Base-by-base conservation (phyloP, 2,113 vertebrate genomes). In the Thalassarche chlororhynchos region DNA sequence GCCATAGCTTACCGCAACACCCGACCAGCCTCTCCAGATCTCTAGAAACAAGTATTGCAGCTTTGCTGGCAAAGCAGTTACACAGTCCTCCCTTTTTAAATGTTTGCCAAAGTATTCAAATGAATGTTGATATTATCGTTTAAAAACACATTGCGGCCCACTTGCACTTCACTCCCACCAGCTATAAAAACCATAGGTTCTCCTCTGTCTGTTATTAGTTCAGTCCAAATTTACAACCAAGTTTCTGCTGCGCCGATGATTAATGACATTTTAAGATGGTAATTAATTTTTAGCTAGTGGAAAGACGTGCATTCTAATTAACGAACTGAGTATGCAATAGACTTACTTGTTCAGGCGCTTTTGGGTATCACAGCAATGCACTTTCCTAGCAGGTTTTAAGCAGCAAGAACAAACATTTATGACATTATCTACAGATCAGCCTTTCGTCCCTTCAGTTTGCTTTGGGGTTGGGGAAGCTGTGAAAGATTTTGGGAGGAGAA, bases 221-320 rank as follows among this genome's bases (percentile, higher is more conserved):
- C 62, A 86, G 84, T 80, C 72, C 96, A 98, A 76, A 97, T 97
- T 92, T 95, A 95, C 89, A 87, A 96, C 75, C 91, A 95, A 78
- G 80, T 96, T 95, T 97, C 96, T 97, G 75, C 85, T 96, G 79
- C 0, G 3, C 40, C n/a, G 8, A 90, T 97, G 96, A 98, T 98
- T 98, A 98, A 97, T 97, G 92, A 75, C 89, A 97, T 97, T 97
- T 98, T 97, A 97, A 96, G 97, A 92, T 68, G 90, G 94, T 97
- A 98, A 98, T 98, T 98, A 98, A 96, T 96, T 98, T 97, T 97
- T 90, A 96, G 90, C 95, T 96, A 66, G 80, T 64, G 38, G 83
- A 96, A 94, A 98, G 92, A 91, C 57, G 44, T 77, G 72, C 93
- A 93, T 98, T 96, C 90, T 97, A 98, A 98, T 98, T 97, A 98